Evolutionary conservation across 2,888 invertebrate genomes (phyloP), one percentile per base, ranked within the genome.

Genomic region (Cephus rjabovi): DNA sequence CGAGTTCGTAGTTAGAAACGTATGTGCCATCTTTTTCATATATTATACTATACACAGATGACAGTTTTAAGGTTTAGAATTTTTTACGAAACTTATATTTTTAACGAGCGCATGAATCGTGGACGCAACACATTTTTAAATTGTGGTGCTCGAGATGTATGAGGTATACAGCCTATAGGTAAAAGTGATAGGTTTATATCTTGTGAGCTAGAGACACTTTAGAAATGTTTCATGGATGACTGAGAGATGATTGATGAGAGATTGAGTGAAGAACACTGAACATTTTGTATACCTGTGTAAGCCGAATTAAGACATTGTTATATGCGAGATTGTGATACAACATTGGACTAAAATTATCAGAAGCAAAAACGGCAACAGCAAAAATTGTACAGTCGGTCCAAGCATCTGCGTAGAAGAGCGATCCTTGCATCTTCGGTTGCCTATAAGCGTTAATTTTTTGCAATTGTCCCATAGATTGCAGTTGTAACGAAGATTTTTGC

Each of bases 11-110:
- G 75, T 79, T 85, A 83, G 82, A 81, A 86, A 86, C 83, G 85
- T 79, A 88, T 87, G 88, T 88, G 88, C 88, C 88, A 88, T 88
- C 87, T 82, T 84, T 86, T 88, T 86, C 84, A 83, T 87, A 87
- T 80, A 83, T 79, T 71, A 76, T 84, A 86, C 76, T 83, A 76
- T 84, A 85, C 76, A 77, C 74, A 80, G 75, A 71, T 71, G 71
- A 83, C 83, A 84, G 83, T 84, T 79, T 77, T 85, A 86, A 83
- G 82, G 83, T 81, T 80, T 85, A 84, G 85, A 81, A 81, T 82
- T 87, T 88, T 82, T 83, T 88, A 88, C 85, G 84, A 85, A 86
- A 83, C 82, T 83, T 87, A 85, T 88, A 87, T 87, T 87, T 88
- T 87, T 87, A 85, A 84, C 81, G 77, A 80, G 71, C 71, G 34